Evolutionary conservation across 2,888 invertebrate species (phyloP).

Genomic region (Xanthostigma xanthostigma): DNA sequence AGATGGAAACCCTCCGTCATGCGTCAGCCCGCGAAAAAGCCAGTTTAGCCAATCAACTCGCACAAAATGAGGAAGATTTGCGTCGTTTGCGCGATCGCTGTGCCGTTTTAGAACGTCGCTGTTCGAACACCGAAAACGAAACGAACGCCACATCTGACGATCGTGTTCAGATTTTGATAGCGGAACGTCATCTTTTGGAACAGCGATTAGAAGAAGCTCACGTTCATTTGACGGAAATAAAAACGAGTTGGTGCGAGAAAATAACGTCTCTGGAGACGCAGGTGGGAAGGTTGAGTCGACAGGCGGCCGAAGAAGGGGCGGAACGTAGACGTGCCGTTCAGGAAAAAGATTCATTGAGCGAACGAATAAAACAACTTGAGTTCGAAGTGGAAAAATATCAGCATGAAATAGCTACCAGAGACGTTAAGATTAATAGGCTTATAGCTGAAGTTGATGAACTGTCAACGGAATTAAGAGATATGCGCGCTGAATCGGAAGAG

Average conservation of each 20-base stretch:
- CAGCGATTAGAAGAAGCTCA: slow-evolving; percentile 72
- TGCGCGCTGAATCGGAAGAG: slow-evolving; percentile 35
- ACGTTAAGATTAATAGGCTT: slow-evolving; percentile 55
- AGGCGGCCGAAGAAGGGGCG: slow-evolving; percentile 70
- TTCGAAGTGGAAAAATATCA: slow-evolving; percentile 50
- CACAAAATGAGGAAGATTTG: slow-evolving; percentile 61
- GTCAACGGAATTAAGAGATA: slow-evolving; percentile 43
- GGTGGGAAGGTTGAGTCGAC: slow-evolving; percentile 66
- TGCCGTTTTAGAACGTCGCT: slow-evolving; percentile 37
- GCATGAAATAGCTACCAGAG: slow-evolving; percentile 49
- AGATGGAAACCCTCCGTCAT: slow-evolving; percentile 59
- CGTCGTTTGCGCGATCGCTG: slow-evolving; percentile 50
- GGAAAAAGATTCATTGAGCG: slow-evolving; percentile 48
- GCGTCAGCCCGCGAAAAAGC: slow-evolving; percentile 57
- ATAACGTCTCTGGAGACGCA: slow-evolving; percentile 82
- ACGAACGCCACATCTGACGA: slow-evolving; percentile 33
- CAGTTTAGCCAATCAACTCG: slow-evolving; percentile 49
- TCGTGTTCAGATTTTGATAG: slow-evolving; percentile 36
- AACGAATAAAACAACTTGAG: slow-evolving; percentile 46
- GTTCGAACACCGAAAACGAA: slow-evolving; percentile 25
- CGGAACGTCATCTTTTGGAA: slow-evolving; percentile 53
- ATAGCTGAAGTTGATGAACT: slow-evolving; percentile 59
- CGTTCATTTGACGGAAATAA: slow-evolving; percentile 75
- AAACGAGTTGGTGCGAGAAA: slow-evolving; percentile 84
- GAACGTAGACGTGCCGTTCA: slow-evolving; percentile 60